These are phyloP conservation scores for Monomorium pharaonis DNA, from an alignment of 1,140 invertebrate genomes.

Conservation along the genomic window DNA sequence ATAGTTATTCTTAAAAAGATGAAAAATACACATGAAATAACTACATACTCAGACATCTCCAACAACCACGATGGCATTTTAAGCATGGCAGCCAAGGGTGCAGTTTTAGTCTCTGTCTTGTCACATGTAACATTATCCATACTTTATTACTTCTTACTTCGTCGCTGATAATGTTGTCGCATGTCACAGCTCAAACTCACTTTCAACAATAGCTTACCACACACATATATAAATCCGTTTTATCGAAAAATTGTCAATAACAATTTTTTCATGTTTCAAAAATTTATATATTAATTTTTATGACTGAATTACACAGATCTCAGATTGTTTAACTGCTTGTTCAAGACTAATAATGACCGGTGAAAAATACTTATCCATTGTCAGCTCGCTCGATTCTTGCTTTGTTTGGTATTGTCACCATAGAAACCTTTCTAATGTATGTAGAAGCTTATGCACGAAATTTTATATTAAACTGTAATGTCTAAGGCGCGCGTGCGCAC, in stretches of 20 bases:
- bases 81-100: constrained; percentile 17
- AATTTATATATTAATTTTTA: constrained; percentile 18
- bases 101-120: not conserved
- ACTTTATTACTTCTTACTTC: constrained; percentile 54
- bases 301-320: not conserved
- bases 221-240: not conserved
- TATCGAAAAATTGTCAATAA: not conserved
- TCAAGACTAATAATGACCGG: not conserved
- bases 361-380: constrained; percentile 19
- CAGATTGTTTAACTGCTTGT: not conserved
- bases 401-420: constrained; percentile 52
- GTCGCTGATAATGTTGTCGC: not conserved
- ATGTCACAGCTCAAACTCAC: not conserved
- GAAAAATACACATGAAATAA: constrained; percentile 17
- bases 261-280: constrained; percentile 11
- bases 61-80: constrained; percentile 73
- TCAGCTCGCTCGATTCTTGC: constrained; percentile 12
- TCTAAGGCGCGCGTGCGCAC: not conserved
- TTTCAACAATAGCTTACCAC: not conserved
- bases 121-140: constrained; percentile 44
- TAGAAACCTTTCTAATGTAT: constrained; percentile 3
- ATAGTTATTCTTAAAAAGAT: not conserved
- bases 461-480: not conserved
- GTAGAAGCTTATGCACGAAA: not conserved
- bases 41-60: constrained; percentile 75